Evolutionary conservation across 2,888 invertebrate genomes (phyloP).

Genomic region (Dyspetes luteomarginatus): DNA sequence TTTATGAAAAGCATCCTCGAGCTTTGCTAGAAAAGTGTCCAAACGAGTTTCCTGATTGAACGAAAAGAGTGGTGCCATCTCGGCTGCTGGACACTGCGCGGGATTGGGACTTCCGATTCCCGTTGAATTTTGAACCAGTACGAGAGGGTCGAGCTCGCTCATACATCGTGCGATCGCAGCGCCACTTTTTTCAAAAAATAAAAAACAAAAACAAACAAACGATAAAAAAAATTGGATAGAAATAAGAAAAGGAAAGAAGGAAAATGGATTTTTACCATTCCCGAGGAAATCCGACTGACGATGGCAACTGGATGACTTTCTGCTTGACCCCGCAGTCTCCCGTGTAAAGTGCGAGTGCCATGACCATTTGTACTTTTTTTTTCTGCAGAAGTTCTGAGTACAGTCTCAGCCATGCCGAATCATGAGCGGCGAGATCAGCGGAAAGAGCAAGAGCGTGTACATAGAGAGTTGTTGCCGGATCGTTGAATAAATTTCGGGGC

Average conservation of each 20-base stretch:
- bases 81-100: slow-evolving; percentile 76
- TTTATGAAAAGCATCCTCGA: slow-evolving; percentile 83
- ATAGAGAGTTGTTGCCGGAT: slow-evolving; percentile 83
- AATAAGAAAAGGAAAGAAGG: no score
- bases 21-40: slow-evolving; percentile 83
- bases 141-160: slow-evolving; percentile 79
- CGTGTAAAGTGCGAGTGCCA: slow-evolving; percentile 84
- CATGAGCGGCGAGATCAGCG: slow-evolving; percentile 83
- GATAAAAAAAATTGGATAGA: background rate
- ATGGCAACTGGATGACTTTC: slow-evolving; percentile 82
- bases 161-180: slow-evolving; percentile 78
- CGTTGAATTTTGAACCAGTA: slow-evolving; percentile 76
- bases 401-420: slow-evolving; percentile 83
- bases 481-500: slow-evolving; percentile 77
- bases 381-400: slow-evolving; percentile 82
- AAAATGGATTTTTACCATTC: slow-evolving; percentile 78
- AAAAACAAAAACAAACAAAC: slow-evolving; percentile 27
- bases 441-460: slow-evolving; percentile 84
- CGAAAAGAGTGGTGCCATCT: slow-evolving; percentile 80
- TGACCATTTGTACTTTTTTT: slow-evolving; percentile 83
- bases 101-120: slow-evolving; percentile 73
- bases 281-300: slow-evolving; percentile 80
- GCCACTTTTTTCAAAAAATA: slow-evolving; percentile 68
- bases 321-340: slow-evolving; percentile 82
- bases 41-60: slow-evolving; percentile 85